These are phyloP conservation scores for Papilio xuthus DNA, from an alignment of 1,140 invertebrate genomes.

Conservation along the genomic window DNA sequence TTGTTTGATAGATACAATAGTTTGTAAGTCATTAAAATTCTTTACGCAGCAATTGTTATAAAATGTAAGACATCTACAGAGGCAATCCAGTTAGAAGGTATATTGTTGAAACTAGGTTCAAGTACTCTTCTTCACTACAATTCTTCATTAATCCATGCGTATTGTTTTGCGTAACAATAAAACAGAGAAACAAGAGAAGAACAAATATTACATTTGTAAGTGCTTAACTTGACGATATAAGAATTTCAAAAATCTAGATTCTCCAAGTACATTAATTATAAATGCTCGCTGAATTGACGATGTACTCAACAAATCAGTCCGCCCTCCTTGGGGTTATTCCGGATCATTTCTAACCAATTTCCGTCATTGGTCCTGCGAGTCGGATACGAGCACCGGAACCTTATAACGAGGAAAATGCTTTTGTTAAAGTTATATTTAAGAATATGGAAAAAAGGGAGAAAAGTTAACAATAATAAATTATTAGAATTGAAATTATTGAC, in stretches of 20 bases:
- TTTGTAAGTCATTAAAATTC: slow-evolving; percentile 35
- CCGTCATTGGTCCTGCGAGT: slow-evolving; percentile 61
- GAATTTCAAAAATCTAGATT: slow-evolving; percentile 29
- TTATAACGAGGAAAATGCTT: slow-evolving; percentile 64
- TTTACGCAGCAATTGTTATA: slow-evolving; percentile 35
- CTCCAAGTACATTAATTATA: slow-evolving; percentile 22
- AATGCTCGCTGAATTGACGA: slow-evolving; percentile 14
- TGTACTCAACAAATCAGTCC: slow-evolving; percentile 42
- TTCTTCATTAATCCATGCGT: slow-evolving; percentile 32
- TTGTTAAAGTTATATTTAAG: slow-evolving; percentile 32
- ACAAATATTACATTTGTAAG: slow-evolving; percentile 37
- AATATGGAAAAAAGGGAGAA: neutral
- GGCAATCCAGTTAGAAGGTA: slow-evolving; percentile 11
- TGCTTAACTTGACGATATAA: slow-evolving; percentile 36
- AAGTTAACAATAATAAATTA: neutral
- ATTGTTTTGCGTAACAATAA: slow-evolving; percentile 32
- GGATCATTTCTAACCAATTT: slow-evolving; percentile 64
- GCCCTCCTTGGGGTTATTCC: slow-evolving; percentile 43
- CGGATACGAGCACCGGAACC: slow-evolving; percentile 66
- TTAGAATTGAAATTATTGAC: neutral
- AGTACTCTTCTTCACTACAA: slow-evolving; percentile 3
- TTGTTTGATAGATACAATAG: slow-evolving; percentile 33
- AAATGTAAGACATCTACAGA: slow-evolving; percentile 6
- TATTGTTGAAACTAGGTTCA: slow-evolving; percentile 24
- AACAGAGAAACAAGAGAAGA: neutral